phyloP scores from a whole-genome alignment of 2,888 invertebrate species.

The Crossocerus cetratus region DNA sequence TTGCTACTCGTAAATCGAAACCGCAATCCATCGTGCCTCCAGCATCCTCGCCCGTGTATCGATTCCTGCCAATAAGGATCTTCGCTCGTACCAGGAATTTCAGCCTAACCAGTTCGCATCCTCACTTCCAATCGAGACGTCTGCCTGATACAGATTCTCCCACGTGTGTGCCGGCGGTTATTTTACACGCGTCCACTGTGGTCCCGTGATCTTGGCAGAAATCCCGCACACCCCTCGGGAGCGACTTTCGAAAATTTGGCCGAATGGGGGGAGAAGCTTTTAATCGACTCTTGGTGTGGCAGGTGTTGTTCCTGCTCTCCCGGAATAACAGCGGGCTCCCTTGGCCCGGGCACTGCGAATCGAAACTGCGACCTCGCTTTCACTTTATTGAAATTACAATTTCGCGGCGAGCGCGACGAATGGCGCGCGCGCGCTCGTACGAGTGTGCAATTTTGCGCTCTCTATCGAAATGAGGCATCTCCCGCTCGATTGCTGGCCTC shows the following conservation, averaged over 20 bases:
- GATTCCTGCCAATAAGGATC: constrained; percentile 12
- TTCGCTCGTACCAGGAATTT: neutral
- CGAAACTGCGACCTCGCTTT: neutral
- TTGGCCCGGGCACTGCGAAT: neutral
- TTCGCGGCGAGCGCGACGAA: constrained; percentile 3
- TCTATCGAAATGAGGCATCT: neutral
- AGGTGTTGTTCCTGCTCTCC: too few relatives aligned
- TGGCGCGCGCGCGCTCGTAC: neutral
- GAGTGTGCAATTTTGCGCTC: neutral
- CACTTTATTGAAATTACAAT: constrained; percentile 6
- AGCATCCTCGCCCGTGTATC: constrained; percentile 55
- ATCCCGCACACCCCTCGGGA: too few relatives aligned
- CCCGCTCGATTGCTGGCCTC: neutral
- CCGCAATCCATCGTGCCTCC: constrained; percentile 59
- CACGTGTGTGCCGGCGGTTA: too few relatives aligned
- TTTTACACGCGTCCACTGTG: too few relatives aligned
- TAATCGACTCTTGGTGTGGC: too few relatives aligned
- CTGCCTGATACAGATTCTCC: too few relatives aligned
- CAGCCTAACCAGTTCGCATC: too few relatives aligned
- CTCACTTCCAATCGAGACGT: too few relatives aligned
- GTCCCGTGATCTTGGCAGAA: too few relatives aligned
- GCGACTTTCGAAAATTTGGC: too few relatives aligned
- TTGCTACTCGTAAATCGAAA: constrained; percentile 65
- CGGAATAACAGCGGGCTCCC: too few relatives aligned
- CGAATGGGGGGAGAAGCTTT: constrained; percentile 1